Base-by-base conservation (phyloP, 2,888 invertebrate species). In the Caenorhabditis sp. region DNA sequence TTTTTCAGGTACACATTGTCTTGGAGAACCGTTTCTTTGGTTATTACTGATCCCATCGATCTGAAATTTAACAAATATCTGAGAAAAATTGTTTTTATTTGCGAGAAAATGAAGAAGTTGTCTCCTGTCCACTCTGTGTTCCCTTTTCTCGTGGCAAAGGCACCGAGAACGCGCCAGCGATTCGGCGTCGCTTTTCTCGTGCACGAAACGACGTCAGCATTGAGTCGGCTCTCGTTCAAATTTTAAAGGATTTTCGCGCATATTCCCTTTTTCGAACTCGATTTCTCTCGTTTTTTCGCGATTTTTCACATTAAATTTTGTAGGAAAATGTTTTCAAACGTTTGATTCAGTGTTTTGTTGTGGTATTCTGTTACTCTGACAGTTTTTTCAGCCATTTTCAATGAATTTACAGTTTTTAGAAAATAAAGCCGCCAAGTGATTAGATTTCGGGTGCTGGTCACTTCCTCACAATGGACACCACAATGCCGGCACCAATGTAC, bases 1-100 rank as follows among this genome's bases (percentile, higher is more conserved):
- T 84, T 87, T 64, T 85, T 87, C 51, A 90, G 70, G 56, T 85
- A 72, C 18, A 81, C 84, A 82, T 89, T 89, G 18, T 88, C 87
- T 51, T 76, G 69, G 3, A 85, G 80, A 22, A 67, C 44, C 26
- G 88, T 86, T 28, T 85, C 84, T 61, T 76, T 82, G 60, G 82
- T 84, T 70, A 85, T 85, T 22, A 84, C 80, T 65, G 80, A 72
- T 24, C 85, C 85, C 85, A 85, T 85, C 32, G 65, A 53, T 55
- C 79, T 71, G 61, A 35, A 79, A 78, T n/a, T 26, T 26, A 26
- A 55, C 37, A 65, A 50, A 47, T 4, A 50, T 24, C n/a, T 13
- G 50, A 28, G 18, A 28, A 44, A 20, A 37, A 26, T 69, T n/a
- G n/a, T n/a, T n/a, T n/a, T n/a, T n/a, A n/a, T n/a, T n/a, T n/a